Base-by-base conservation (phyloP, 2,113 vertebrate genomes). In the Hirundichthys speculiger region DNA sequence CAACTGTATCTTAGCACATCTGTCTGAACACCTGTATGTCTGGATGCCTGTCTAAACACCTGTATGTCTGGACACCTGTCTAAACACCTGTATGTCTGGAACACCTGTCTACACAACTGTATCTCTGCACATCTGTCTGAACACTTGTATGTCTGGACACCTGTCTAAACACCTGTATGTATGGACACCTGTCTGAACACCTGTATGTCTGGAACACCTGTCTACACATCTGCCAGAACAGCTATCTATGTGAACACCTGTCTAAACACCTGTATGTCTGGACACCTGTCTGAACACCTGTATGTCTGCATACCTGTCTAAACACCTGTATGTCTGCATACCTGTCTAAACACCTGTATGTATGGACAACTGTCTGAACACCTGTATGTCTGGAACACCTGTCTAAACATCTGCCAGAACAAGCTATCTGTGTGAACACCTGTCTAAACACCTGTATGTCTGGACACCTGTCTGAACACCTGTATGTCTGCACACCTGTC, bases 1-100 rank as follows among this genome's bases (percentile, higher is more conserved):
- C n/a, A n/a, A n/a, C n/a, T n/a, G n/a, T n/a, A n/a, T n/a, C n/a
- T 1, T 15, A 63, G 92, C 64, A 58, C 90, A 20, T 72, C 91
- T 15, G 34, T 53, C 14, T 40, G 15, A 8, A 10, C 19, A 9
- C 16, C 11, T 20, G 2, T 13, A n/a, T 48, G 30, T 38, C 45
- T 38, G 9, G 1, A n/a, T 63, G 91, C 65, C 61, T 89, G 19
- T 69, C 90, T 0, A 84, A 40, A 12, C 46, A 75, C 69, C 8
- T 42, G 34, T 52, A 3, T 27, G 25, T 27, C 25, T 27, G 6
- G 3, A 27, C 25, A 27, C 25, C 25, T 27, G 25, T 27, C 25
- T 27, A 3, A 4, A 3, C 6, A 27, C 25, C 14, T 49, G 73
- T 69, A 3, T 38, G 25, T 3, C 48, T 24, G 38, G 14, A n/a